phyloP scores from a whole-genome alignment of 2,797 vertebrate genomes.

The Pangasius sanitwongsei region DNA sequence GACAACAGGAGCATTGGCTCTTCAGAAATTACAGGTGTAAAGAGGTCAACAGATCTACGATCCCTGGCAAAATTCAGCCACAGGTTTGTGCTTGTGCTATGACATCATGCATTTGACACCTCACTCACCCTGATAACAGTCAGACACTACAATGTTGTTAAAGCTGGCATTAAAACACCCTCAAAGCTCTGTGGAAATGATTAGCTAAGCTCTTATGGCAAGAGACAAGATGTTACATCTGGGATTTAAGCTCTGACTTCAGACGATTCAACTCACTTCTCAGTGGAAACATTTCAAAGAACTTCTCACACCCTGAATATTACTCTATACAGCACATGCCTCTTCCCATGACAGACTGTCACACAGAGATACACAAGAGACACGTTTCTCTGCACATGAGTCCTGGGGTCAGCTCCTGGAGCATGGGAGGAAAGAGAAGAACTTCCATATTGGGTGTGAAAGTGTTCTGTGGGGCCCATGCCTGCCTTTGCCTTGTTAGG shows the following conservation, averaged over 20 bases:
- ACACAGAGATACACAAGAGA: conserved; percentile 41
- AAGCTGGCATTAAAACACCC: neutral
- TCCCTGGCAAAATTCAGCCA: neutral
- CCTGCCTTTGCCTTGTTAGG: conserved; percentile 80
- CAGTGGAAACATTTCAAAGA: conserved; percentile 31
- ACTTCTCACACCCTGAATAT: conserved; percentile 15
- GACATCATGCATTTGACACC: conserved; percentile 23
- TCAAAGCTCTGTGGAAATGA: conserved; percentile 14
- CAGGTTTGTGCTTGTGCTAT: conserved; percentile 18
- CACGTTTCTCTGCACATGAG: conserved; percentile 57
- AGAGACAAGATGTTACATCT: conserved; percentile 8
- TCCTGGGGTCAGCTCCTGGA: conserved; percentile 59
- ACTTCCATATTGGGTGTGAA: conserved; percentile 82
- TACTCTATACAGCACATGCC: conserved; percentile 7
- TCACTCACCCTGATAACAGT: conserved; percentile 20
- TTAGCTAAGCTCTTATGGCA: neutral
- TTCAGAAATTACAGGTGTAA: neutral
- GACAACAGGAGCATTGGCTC: neutral
- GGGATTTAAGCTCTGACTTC: conserved; percentile 22
- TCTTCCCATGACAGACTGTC: conserved; percentile 28
- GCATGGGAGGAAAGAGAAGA: conserved; percentile 59
- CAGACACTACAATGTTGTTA: conserved; percentile 14
- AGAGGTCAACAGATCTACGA: neutral
- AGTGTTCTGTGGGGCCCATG: conserved; percentile 49
- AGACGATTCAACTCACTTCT: neutral